Evolutionary conservation across 1,140 invertebrate species (phyloP).

Genomic region (Vanessa tameamea): DNA sequence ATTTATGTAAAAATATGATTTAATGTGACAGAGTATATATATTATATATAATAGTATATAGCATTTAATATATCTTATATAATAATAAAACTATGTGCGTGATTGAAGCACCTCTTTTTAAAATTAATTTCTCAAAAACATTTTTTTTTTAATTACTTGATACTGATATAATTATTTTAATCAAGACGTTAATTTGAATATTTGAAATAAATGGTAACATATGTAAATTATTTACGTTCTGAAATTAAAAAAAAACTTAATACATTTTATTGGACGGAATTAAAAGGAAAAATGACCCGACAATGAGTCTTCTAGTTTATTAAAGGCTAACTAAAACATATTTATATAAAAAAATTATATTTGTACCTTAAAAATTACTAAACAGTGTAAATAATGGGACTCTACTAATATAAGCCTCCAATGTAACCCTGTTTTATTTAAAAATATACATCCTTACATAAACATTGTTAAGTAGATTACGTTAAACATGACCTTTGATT

Average conservation of each 20-base stretch:
- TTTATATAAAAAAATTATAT: background rate
- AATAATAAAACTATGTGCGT: conserved; percentile 6
- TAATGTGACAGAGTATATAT: too few species aligned
- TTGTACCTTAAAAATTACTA: conserved; percentile 32
- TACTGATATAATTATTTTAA: background rate
- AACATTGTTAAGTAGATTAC: background rate
- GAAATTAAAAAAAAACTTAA: background rate
- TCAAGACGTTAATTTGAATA: background rate
- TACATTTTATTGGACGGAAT: conserved; percentile 22
- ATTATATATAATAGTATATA: too few species aligned
- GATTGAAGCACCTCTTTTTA: conserved; percentile 18
- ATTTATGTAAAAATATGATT: too few species aligned
- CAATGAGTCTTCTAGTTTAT: background rate
- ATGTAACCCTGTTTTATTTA: conserved; percentile 34
- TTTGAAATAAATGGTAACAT: conserved; percentile 15
- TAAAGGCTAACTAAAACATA: conserved; percentile 10
- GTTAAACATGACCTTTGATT: background rate
- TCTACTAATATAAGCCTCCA: conserved; percentile 28
- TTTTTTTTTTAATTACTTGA: background rate
- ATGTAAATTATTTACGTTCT: background rate
- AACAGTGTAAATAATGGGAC: conserved; percentile 38
- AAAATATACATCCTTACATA: background rate
- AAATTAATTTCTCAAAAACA: background rate
- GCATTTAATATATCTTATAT: background rate
- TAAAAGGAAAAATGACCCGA: background rate